Evolutionary conservation across 2,113 vertebrate genomes (phyloP).

Genomic region (Peromyscus polionotus): DNA sequence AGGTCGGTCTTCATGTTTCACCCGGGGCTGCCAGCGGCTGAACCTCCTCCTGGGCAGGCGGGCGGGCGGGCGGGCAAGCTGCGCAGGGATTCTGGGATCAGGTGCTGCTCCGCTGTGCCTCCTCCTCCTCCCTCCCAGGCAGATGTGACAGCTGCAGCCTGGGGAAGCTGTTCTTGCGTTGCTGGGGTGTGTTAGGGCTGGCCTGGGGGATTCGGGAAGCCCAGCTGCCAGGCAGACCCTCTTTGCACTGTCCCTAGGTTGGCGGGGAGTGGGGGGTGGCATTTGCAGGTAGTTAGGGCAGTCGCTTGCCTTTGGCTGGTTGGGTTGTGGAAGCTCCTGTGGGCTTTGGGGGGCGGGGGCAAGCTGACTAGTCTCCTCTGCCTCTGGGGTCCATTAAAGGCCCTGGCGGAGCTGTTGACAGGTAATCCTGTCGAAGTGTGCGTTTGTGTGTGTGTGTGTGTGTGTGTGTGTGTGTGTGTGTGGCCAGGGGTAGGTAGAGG

Average conservation of each 20-base stretch:
- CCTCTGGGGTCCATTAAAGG: neutral
- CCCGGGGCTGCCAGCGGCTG: slow-evolving; percentile 70
- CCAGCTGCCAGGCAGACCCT: slow-evolving; percentile 58
- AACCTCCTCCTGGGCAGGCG: slow-evolving; percentile 63
- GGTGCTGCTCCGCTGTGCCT: slow-evolving; percentile 73
- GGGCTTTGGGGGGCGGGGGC: neutral
- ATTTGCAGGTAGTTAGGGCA: neutral
- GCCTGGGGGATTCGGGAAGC: slow-evolving; percentile 62
- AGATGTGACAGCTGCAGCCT: slow-evolving; percentile 82
- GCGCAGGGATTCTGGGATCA: slow-evolving; percentile 78
- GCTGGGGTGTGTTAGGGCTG: slow-evolving; percentile 39
- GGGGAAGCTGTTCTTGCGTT: slow-evolving; percentile 37
- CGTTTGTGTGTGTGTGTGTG: neutral
- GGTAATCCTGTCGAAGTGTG: neutral
- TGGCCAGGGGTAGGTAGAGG: neutral
- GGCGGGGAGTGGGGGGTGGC: neutral
- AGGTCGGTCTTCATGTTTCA: slow-evolving; percentile 80
- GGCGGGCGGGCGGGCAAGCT: slow-evolving; percentile 41
- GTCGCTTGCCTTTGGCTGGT: neutral
- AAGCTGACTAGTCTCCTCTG: neutral
- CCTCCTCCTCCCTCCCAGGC: slow-evolving; percentile 68
- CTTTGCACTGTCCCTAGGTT: neutral
- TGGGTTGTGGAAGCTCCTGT: neutral
- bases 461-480: neutral
- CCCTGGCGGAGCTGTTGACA: neutral